Evolutionary conservation across 1,140 invertebrate genomes (phyloP), one percentile per base, ranked within the genome.

Genomic region (Lepidurus arcticus): DNA sequence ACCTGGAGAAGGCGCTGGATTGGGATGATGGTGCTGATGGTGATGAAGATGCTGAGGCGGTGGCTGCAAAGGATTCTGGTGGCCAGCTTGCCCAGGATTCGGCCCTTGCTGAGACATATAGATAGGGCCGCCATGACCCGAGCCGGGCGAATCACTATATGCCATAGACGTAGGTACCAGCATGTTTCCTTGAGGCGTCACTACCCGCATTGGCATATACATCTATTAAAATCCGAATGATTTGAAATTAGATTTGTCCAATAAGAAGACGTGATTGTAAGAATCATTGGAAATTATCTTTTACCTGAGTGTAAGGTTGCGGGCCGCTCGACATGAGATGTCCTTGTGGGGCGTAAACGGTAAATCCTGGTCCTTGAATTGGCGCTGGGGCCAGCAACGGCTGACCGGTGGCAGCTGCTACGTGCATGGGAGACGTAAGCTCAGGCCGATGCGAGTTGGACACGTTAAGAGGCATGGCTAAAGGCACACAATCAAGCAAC

Each of bases 371-470:
- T 8, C 80, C 65, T 76, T 82, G 83, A 76, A 87, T 83, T 9
- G 85, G 91, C 7, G 90, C 91, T 11, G 92, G 89, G 44, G 93
- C 91, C 81, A 95, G 85, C 76, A 96, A 85, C 7, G 93, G 93
- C 83, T 94, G 93, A 1, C 93, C 93, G 47, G 93, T 94, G 73
- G 92, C 93, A 75, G 86, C 84, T 44, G 90, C 88, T 11, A 92
- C 91, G 83, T 92, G 91, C 87, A 92, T 91, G 82, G 91, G 90
- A 26, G 89, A 89, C 26, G 89, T 86, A 81, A 91, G 86, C 80
- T 91, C 90, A 74, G 89, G 86, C 77, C 86, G 84, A 81, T 89
- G 88, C 53, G 53, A 65, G 53, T 65, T 65, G 53, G 53, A 65
- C 16, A 65, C 53, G 84, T 87, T 87, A 81, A 86, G 86, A 84